Base-by-base conservation (phyloP, 2,888 invertebrate species). In the Parascotia fuliginaria region DNA sequence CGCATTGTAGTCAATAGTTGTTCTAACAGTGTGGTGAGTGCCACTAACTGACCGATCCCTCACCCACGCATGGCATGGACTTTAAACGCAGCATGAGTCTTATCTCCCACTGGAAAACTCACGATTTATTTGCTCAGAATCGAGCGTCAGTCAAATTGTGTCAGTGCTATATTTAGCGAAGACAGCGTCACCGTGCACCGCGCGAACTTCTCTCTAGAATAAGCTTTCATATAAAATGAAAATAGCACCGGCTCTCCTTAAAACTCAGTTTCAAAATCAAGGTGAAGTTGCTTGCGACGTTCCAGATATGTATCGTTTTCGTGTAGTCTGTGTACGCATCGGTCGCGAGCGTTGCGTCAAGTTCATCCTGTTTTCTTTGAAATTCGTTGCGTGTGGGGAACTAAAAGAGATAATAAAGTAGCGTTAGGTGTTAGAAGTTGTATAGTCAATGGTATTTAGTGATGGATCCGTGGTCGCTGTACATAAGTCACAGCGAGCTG, bases 11-110 rank as follows among this genome's bases (percentile, higher is more conserved):
- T 76, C 57, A 79, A 78, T 79, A 83, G 81, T 79, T 68, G 70
- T 66, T 74, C 81, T 89, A 89, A 85, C 79, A 76, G 91, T 81
- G 89, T 92, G 92, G 92, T 92, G 92, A 92, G 92, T 92, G 83
- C 79, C 80, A 75, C 82, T 88, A 88, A 89, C 82, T 65, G 60
- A 55, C 50, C 50, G 58, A 60, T 60, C 57, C 44, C 9, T 55
- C 64, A 54, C 61, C 60, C 67, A 62, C 71, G 82, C 84, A 86
- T 83, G 83, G 82, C 85, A 83, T 85, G 84, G 65, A 67, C n/a
- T 60, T 70, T 44, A 48, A 54, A 61, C 64, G 69, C 66, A 78
- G 89, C 86, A 87, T 86, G 85, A 70, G 61, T 73, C 74, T 78
- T 79, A 62, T 59, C 29, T 52, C 55, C 70, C 68, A 60, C 65